These are phyloP conservation scores for Ophiodon elongatus DNA, from an alignment of 2,113 vertebrate species.

Conservation along the genomic window DNA sequence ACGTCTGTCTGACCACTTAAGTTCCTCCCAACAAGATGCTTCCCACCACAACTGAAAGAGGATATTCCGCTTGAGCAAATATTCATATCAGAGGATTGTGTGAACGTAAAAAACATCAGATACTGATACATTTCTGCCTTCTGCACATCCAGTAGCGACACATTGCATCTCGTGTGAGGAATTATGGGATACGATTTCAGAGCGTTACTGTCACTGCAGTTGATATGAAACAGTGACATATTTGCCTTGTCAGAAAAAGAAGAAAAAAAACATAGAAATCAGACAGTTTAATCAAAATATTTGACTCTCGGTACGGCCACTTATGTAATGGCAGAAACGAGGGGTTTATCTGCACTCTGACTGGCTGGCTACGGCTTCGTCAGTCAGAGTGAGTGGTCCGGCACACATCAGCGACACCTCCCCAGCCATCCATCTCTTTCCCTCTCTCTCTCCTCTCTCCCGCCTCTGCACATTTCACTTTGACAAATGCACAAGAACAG, in stretches of 20 bases:
- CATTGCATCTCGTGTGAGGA: slow-evolving; percentile 29
- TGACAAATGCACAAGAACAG: slow-evolving; percentile 83
- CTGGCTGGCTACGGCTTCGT: slow-evolving; percentile 62
- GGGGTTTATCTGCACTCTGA: slow-evolving; percentile 73
- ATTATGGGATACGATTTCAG: slow-evolving; percentile 42
- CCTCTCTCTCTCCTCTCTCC: slow-evolving; percentile 31
- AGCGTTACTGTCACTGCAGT: slow-evolving; percentile 7
- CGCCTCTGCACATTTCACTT: slow-evolving; percentile 72
- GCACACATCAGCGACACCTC: slow-evolving; percentile 74
- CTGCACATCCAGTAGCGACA: slow-evolving; percentile 30
- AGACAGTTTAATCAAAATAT: slow-evolving; percentile 66
- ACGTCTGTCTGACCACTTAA: slow-evolving; percentile 78
- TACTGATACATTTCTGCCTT: slow-evolving; percentile 21
- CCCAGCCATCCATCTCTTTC: slow-evolving; percentile 74
- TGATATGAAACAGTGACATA: slow-evolving; percentile 36
- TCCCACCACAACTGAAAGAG: slow-evolving; percentile 69
- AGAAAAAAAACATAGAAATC: slow-evolving; percentile 46
- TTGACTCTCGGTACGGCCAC: slow-evolving; percentile 51
- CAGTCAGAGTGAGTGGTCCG: slow-evolving; percentile 69
- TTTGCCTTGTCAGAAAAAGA: slow-evolving; percentile 28
- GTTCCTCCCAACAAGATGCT: slow-evolving; percentile 71
- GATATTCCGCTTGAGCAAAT: slow-evolving; percentile 62
- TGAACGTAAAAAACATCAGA: slow-evolving; percentile 27
- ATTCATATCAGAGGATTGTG: slow-evolving; percentile 37
- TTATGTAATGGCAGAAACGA: slow-evolving; percentile 56